Percentiles rank a stretch among this genome's conserved stretches.
phyloP scores from a whole-genome alignment of 2,888 invertebrate genomes.

The Anthoptus insignis region DNA sequence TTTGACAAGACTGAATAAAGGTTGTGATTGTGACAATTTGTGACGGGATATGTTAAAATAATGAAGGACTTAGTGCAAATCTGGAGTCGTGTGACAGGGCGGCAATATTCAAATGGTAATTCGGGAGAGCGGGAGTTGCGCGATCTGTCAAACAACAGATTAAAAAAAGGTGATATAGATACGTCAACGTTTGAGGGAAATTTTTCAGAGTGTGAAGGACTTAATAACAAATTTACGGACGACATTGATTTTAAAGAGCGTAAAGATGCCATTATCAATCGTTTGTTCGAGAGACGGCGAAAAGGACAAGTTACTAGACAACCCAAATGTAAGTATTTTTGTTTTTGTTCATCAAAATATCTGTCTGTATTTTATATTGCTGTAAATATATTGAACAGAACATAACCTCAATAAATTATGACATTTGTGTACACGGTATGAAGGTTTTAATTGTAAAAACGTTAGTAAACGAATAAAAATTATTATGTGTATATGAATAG shows the following conservation, averaged over 20 bases:
- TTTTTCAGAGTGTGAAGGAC: constrained; percentile 72
- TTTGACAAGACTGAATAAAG: constrained; percentile 18
- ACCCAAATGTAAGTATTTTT: constrained; percentile 75
- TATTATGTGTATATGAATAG: too few species aligned
- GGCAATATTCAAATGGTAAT: constrained; percentile 86
- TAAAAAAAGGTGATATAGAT: constrained; percentile 66
- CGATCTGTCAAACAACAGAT: constrained; percentile 67
- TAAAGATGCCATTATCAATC: constrained; percentile 75
- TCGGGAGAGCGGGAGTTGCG: constrained; percentile 67
- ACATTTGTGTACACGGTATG: too few species aligned
- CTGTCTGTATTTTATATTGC: too few species aligned
- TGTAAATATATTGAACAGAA: neutral
- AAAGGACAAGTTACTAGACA: constrained; percentile 69
- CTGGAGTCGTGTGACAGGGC: constrained; percentile 83
- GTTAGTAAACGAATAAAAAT: too few species aligned
- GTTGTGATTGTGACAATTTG: constrained; percentile 44
- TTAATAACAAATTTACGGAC: constrained; percentile 70
- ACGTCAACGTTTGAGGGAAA: constrained; percentile 66
- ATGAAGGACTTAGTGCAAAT: constrained; percentile 90
- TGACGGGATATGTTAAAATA: constrained; percentile 45
- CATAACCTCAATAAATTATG: neutral
- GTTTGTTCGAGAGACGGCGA: constrained; percentile 69
- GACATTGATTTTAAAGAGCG: constrained; percentile 70
- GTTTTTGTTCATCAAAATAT: constrained; percentile 18
- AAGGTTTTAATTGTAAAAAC: too few species aligned